Base-by-base conservation (phyloP, 2,113 vertebrate species). In the Genyomyrus donnyi region DNA sequence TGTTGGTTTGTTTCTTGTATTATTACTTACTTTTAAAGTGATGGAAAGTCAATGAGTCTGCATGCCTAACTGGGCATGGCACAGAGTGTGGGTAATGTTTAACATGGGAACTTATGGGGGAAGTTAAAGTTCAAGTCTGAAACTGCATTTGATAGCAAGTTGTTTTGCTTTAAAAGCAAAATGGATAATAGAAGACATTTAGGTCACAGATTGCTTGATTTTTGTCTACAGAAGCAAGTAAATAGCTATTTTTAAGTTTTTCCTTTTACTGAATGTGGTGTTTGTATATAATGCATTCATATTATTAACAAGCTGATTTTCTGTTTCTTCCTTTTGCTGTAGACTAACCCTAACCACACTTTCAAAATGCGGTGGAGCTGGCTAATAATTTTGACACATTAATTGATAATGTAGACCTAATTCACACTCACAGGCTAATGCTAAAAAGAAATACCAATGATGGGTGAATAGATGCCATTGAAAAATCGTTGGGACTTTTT, bases 51-150 rank as follows among this genome's bases (percentile, higher is more conserved):
- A 89, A 58, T n/a, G 84, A 31, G 42, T 11, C 31, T 84, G 85
- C 19, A 49, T 24, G 39, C 45, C 4, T 74, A 17, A 53, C 50
- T 11, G 74, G 31, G 35, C 31, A 58, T 7, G 31, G 39, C n/a
- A n/a, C 80, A 42, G 42, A 85, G 84, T 48, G 49, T 13, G 52
- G 45, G 56, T 89, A 46, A 89, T 85, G 52, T 89, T 85, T 85
- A 85, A 85, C 77, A 46, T 10, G 9, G 42, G 84, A 56, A 48
- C 31, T 62, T 13, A 84, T 11, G 31, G 13, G 89, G 80, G n/a
- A 89, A 48, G 39, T 35, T 24, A 58, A 58, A 89, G 74, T 84
- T 58, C 77, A 89, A 39, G 11, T 74, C n/a, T 21, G 4, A 11
- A 53, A 85, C 46, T 42, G 35, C 35, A 24, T 84, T 85, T 89